Base-by-base conservation (phyloP, 2,797 vertebrate genomes). In the Lemur catta region DNA sequence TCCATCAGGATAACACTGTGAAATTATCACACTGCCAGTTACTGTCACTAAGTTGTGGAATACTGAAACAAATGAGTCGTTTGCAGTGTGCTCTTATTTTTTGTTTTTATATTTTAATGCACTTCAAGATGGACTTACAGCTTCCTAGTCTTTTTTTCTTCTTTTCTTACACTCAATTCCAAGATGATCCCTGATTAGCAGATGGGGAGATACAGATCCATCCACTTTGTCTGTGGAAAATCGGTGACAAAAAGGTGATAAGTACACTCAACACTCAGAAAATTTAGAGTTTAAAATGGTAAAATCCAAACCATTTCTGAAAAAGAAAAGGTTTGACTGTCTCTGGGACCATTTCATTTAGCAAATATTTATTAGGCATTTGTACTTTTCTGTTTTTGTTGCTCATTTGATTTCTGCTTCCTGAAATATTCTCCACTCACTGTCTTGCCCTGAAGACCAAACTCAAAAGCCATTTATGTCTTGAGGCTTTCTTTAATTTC, bases 1-100 rank as follows among this genome's bases (percentile, higher is more conserved):
- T 98, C 98, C 0, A 2, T 91, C 71, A 97, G 95, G 96, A 93
- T 97, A 97, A 98, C 97, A 97, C 84, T 94, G 95, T 94, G 94
- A 97, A 91, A 96, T 97, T 95, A 93, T 96, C 94, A 72, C 78
- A 11, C 87, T 98, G 98, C 95, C 97, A 97, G 91, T 96, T 96
- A 97, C 86, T 97, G 96, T 97, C 93, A 0, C 97, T 79, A 82
- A 97, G 74, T 55, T 89, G 95, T 96, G 93, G 84, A 96, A 88
- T 91, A 84, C 87, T 74, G 12, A 97, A 97, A 52, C 7, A 38
- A 88, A 81, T 78, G 95, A 98, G 75, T 97, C 97, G 97, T 78
- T 98, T 95, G 94, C 91, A 89, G 18, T 15, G 43, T 38, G 72
- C 50, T 74, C 93, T 86, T 38, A 85, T 11, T 96, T 97, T 96